Percentiles rank a stretch among this genome's conserved stretches.
Conservation (phyloP, 2,113 vertebrate species). For the Lonchura striata region DNA sequence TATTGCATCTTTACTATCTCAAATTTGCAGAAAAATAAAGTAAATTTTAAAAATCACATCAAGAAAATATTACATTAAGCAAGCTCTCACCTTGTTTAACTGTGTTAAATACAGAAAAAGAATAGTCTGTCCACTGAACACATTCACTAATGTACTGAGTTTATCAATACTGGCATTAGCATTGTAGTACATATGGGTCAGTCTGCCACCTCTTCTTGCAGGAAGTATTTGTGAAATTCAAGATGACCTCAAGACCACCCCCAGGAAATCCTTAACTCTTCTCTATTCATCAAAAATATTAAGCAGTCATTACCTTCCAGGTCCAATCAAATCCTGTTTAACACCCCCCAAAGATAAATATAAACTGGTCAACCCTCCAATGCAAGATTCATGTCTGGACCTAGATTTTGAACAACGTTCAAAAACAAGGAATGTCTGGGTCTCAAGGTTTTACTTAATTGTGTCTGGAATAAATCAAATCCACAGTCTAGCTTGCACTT, state of each 20-base stretch:
- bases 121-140: neutral
- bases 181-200: neutral
- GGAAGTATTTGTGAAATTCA: neutral
- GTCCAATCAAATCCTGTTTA: neutral
- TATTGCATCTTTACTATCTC: neutral
- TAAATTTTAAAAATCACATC: neutral
- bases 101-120: neutral
- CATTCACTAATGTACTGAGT: rapidly evolving
- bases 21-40: neutral
- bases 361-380: neutral
- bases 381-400: neutral
- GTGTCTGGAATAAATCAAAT: constrained; percentile 25
- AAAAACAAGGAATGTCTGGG: constrained; percentile 6
- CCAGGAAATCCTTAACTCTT: neutral
- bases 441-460: neutral
- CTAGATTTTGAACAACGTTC: neutral
- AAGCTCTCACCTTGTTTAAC: neutral
- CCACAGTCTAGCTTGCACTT: neutral
- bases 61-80: neutral
- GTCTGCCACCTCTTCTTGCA: neutral
- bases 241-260: neutral
- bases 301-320: neutral
- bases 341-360: neutral
- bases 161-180: neutral
- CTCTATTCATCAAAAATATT: neutral